Conservation (phyloP, 2,888 invertebrate genomes). For the Bibio marci region DNA sequence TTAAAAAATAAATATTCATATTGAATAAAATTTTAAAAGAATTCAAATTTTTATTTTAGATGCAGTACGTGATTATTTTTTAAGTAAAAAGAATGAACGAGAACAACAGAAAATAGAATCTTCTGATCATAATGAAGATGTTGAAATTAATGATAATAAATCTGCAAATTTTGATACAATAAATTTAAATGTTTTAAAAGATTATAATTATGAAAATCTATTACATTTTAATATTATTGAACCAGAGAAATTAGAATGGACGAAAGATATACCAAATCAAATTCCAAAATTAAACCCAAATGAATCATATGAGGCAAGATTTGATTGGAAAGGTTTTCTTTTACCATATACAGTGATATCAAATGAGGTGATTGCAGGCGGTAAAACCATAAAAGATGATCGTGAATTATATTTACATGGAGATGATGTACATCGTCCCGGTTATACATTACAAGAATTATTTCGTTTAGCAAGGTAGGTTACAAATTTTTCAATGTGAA, state of each 20-base stretch:
- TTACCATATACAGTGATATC: slow-evolving; percentile 55
- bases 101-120: slow-evolving; percentile 30
- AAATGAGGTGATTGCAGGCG: too few relatives aligned
- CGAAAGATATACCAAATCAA: slow-evolving; percentile 46
- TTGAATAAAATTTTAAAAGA: neutral
- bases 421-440: slow-evolving; percentile 77
- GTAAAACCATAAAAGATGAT: slow-evolving; percentile 35
- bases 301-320: slow-evolving; percentile 59
- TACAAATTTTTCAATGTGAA: neutral
- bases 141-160: slow-evolving; percentile 14
- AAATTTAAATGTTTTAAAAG: slow-evolving; percentile 31
- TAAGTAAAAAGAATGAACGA: slow-evolving; percentile 2
- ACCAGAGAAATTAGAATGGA: slow-evolving; percentile 77
- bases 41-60: slow-evolving; percentile 30
- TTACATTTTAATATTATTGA: slow-evolving; percentile 76
- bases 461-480: slow-evolving; percentile 52
- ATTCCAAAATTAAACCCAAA: slow-evolving; percentile 37
- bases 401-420: slow-evolving; percentile 79
- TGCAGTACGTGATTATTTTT: slow-evolving; percentile 43
- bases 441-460: slow-evolving; percentile 78
- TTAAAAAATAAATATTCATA: slow-evolving; percentile 9
- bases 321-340: slow-evolving; percentile 66
- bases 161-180: slow-evolving; percentile 10
- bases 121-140: slow-evolving; percentile 29
- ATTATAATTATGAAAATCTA: slow-evolving; percentile 52